Evolutionary conservation across 2,888 invertebrate genomes (phyloP).

Genomic region (Ecliptopera silaceata): DNA sequence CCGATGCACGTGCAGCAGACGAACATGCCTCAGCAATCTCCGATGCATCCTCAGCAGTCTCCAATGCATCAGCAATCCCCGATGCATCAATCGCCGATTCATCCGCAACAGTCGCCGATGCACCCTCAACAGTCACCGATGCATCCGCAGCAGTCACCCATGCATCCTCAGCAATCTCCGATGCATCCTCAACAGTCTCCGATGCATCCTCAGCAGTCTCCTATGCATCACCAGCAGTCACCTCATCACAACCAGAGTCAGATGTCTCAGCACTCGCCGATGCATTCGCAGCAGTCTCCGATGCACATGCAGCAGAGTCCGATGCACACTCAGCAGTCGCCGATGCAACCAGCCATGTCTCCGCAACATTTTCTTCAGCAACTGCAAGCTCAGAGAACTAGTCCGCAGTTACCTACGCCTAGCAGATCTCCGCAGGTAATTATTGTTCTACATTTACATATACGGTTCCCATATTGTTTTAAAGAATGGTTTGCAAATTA

Average conservation of each 20-base stretch:
- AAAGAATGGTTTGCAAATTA: background rate
- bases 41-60: conserved; percentile 64
- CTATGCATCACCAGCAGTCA: conserved; percentile 57
- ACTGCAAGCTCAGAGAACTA: conserved; percentile 73
- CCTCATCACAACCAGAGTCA: conserved; percentile 53
- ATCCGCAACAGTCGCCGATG: conserved; percentile 36
- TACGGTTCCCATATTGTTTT: background rate
- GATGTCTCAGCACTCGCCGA: conserved; percentile 51
- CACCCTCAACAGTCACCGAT: conserved; percentile 54
- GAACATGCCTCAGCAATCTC: conserved; percentile 65
- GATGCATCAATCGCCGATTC: conserved; percentile 60
- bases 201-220: conserved; percentile 55
- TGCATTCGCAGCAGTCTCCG: conserved; percentile 61
- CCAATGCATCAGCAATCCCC: conserved; percentile 72
- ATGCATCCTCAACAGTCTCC: conserved; percentile 44
- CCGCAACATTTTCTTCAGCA: conserved; percentile 66
- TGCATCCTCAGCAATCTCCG: conserved; percentile 50
- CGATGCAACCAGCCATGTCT: conserved; percentile 63
- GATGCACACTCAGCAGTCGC: conserved; percentile 64
- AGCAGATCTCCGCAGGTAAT: conserved; percentile 77
- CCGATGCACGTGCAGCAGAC: conserved; percentile 73
- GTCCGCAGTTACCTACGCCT: conserved; percentile 75
- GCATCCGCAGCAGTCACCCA: conserved; percentile 40
- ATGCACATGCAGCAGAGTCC: conserved; percentile 63
- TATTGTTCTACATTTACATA: background rate